Percentiles rank a stretch among this genome's conserved stretches.
phyloP scores from a whole-genome alignment of 1,140 invertebrate species.

The Gryon sp. region DNA sequence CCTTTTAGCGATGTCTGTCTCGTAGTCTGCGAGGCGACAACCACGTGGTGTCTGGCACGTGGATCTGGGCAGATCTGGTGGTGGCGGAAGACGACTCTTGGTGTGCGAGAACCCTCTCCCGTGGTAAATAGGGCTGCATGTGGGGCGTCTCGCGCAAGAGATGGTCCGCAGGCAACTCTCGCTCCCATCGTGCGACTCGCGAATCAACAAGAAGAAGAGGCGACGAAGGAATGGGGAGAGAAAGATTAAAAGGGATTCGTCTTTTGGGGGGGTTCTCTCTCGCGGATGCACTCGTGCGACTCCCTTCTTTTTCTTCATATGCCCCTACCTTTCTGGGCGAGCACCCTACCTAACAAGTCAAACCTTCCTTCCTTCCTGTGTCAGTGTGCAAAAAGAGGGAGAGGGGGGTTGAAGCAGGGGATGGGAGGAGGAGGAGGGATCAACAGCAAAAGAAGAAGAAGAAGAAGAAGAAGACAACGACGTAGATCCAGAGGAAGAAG shows the following conservation, averaged over 20 bases:
- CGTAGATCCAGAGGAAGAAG: too few species aligned
- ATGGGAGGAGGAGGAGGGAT: background rate
- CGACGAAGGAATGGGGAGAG: background rate
- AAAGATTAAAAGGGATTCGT: constrained; percentile 6
- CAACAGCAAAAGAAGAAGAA: too few species aligned
- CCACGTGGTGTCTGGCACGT: constrained; percentile 41
- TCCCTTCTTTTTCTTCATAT: constrained; percentile 76
- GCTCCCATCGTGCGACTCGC: too few species aligned
- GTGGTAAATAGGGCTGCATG: constrained; percentile 40
- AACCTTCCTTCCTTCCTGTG: constrained; percentile 27
- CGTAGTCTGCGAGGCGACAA: too few species aligned
- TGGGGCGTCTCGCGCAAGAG: background rate
- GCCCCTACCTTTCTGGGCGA: constrained; percentile 55
- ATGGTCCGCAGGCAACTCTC: background rate
- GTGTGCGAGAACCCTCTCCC: constrained; percentile 6
- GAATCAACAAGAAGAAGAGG: background rate
- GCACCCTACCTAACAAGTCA: constrained; percentile 48
- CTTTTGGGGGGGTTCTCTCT: constrained; percentile 62
- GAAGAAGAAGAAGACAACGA: too few species aligned
- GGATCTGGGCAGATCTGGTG: background rate
- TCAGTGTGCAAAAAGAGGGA: constrained; percentile 29
- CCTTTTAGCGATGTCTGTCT: background rate
- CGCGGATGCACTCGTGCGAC: constrained; percentile 61
- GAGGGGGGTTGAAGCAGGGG: constrained; percentile 17
- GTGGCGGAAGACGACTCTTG: constrained; percentile 12